Base-by-base conservation (phyloP, 2,113 vertebrate species). In the Dinomys branickii region DNA sequence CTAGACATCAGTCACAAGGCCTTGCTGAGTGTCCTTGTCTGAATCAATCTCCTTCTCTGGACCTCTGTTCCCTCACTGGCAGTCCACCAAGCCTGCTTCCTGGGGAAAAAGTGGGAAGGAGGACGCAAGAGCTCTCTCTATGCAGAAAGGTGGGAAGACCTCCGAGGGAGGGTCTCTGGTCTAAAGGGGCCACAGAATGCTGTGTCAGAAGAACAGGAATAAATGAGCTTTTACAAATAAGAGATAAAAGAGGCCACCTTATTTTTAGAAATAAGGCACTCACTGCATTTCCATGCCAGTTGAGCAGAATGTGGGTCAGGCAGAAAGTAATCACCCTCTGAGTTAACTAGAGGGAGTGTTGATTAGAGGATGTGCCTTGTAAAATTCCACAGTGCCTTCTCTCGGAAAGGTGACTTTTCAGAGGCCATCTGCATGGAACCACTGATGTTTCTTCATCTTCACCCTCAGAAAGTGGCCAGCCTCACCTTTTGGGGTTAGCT, bases 221-320 rank as follows among this genome's bases (percentile, higher is more conserved):
- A 96, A 77, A 59, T 54, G 92, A 96, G 95, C 82, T 95, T 94
- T 97, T n/a, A 92, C 95, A 95, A 90, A 90, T 95, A 90, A 50
- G 90, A 97, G 93, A 95, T 84, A 85, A 98, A 97, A 95, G 95
- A 95, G 98, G 97, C 65, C 96, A 94, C 12, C 92, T 41, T 98
- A 98, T 97, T 98, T 98, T 98, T 98, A 97, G 97, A 96, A 89
- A 91, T 93, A 95, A 95, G 91, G 78, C 1, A 1, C 94, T 69
- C 33, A 58, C 89, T 92, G 93, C 85, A 94, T 77, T 88, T 95
- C 26, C 7, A 56, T 88, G 94, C 94, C 96, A 81, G 1, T 26
- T 12, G 94, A 96, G 54, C 69, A 63, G 87, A 96, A 97, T 98
- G 94, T 98, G 94, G 96, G 97, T 97, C 97, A 95, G 41, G 94